Conservation (phyloP, 2,888 invertebrate genomes). For the Alloplasta piceator region DNA sequence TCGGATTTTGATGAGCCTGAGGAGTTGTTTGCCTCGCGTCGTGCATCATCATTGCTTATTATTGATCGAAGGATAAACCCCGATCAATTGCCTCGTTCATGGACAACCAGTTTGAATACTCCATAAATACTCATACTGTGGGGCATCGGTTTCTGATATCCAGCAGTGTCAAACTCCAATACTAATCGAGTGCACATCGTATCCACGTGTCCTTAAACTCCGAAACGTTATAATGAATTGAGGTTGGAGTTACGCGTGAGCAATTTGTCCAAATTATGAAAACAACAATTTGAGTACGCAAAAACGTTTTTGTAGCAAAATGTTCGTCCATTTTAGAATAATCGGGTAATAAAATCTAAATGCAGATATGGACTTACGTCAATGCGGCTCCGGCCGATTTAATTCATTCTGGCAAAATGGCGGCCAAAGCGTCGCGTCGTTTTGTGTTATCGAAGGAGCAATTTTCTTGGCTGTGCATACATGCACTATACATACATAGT, state of each 20-base stretch:
- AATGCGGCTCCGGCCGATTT: slow-evolving; percentile 10
- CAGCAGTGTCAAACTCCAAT: slow-evolving; percentile 17
- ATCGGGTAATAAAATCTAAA: neutral
- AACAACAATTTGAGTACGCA: neutral
- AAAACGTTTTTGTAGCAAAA: neutral
- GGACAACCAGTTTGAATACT: slow-evolving; percentile 13
- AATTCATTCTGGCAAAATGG: slow-evolving; percentile 7
- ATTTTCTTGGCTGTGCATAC: neutral
- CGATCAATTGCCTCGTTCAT: slow-evolving; percentile 11
- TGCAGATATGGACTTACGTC: neutral
- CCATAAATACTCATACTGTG: neutral
- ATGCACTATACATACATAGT: neutral
- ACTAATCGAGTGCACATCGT: slow-evolving; percentile 59
- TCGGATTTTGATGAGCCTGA: no score
- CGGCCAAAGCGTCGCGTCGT: slow-evolving; percentile 26
- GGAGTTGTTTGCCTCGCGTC: no score
- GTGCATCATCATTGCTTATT: slow-evolving; percentile 15
- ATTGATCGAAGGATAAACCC: neutral
- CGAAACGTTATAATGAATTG: slow-evolving; percentile 11
- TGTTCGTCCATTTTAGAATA: neutral
- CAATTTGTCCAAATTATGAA: neutral
- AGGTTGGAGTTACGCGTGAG: slow-evolving; percentile 7
- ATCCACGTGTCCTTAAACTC: slow-evolving; percentile 40
- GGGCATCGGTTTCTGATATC: slow-evolving; percentile 7
- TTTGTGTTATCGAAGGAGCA: slow-evolving; percentile 47